These are phyloP conservation scores for Halcyon leucocephala DNA, from an alignment of 2,797 vertebrate species.

Conservation along the genomic window DNA sequence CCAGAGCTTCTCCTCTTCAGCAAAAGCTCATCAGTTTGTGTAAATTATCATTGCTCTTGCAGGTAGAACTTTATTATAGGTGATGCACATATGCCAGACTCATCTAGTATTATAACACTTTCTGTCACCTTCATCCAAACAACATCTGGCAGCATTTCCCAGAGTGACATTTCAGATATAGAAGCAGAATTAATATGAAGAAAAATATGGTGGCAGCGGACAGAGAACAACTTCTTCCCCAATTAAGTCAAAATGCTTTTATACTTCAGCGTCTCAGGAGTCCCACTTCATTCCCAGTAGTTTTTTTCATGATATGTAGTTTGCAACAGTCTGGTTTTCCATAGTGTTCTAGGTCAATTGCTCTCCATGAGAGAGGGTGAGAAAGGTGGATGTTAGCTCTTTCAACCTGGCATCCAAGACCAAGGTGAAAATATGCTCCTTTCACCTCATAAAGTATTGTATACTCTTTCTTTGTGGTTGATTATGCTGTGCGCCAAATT, in stretches of 20 bases:
- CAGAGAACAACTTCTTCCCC: neutral
- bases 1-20: neutral
- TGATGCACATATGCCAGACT: conserved; percentile 34
- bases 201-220: neutral
- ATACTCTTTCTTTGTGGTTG: neutral
- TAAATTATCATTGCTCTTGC: conserved; percentile 49
- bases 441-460: neutral
- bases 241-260: neutral
- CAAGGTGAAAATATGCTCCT: neutral
- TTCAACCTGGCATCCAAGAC: neutral
- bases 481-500: neutral
- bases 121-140: conserved; percentile 47
- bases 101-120: conserved; percentile 50
- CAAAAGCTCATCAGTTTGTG: conserved; percentile 38
- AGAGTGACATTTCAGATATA: conserved; percentile 47
- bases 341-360: neutral
- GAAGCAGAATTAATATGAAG: conserved; percentile 54
- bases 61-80: conserved; percentile 42
- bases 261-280: neutral
- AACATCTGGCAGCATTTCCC: conserved; percentile 63
- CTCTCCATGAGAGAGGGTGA: neutral
- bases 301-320: neutral
- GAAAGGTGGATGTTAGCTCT: neutral
- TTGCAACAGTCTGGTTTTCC: neutral
- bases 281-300: neutral